Evolutionary conservation across 2,888 invertebrate species (phyloP), one percentile per base, ranked within the genome.

Genomic region (Cryptocheilus praepositus): DNA sequence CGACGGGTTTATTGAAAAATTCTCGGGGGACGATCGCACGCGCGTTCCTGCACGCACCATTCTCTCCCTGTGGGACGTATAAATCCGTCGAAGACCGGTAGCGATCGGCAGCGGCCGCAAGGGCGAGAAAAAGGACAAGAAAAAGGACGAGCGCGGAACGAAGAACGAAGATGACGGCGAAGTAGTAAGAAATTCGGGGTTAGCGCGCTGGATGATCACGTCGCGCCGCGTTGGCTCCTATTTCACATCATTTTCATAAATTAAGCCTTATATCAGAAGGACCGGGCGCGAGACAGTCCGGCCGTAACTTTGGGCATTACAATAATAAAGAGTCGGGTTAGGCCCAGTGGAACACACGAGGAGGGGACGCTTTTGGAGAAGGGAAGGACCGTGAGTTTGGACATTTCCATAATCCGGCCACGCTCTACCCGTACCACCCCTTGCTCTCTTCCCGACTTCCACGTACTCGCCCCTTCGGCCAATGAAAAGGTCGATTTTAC

Each of bases 261-360:
- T 84, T 85, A 83, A 83, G 64, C 70, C 81, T 76, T 76, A 79
- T 81, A 82, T 83, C 81, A 82, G 78, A 67, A 67, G 74, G 60
- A 67, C 71, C 74, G 74, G 75, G 70, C 77, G 75, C 74, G 71
- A 77, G 74, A 76, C 76, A 71, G 77, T 72, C 75, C 71, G 82
- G 79, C 77, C 84, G 85, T 87, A 86, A 87, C 85, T 87, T 84
- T 60, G 76, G 81, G 86, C 77, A 87, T 87, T 86, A 87, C 85
- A 86, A 87, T 87, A 87, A 87, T 87, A 86, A 87, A 87, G 85
- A 85, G 81, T 77, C 81, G 81, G 73, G 80, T 82, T 83, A 81
- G 81, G 80, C 74, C 74, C 76, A 55, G 70, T 61, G 36, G 36
- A 36, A 36, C 36, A 36, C 11, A 8, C 36, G 28, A 54, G 61